Evolutionary conservation across 2,797 vertebrate genomes (phyloP).

Genomic region (Nyctalus aviator): DNA sequence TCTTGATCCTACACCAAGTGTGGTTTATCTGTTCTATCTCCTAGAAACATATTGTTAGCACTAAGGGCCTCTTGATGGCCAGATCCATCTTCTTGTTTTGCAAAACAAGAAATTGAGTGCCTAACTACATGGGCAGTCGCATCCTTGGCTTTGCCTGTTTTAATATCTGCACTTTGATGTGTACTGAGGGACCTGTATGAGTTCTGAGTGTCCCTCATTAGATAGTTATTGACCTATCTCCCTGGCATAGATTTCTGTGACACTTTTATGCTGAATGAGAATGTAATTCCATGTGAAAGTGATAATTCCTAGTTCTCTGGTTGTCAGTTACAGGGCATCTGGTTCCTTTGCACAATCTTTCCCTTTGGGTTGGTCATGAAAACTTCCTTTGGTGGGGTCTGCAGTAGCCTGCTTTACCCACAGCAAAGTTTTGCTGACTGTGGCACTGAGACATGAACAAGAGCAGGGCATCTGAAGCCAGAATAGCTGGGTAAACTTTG

Average conservation of each 20-base stretch:
- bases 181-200: fast-evolving
- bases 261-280: not conserved
- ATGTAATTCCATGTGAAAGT: not conserved
- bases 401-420: not conserved
- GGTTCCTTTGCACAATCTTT: not conserved
- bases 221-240: not conserved
- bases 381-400: not conserved
- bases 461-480: not conserved
- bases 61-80: not conserved
- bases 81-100: not conserved
- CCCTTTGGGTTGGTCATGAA: not conserved
- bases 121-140: too few relatives aligned
- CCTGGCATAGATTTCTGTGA: not conserved
- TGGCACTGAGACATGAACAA: not conserved
- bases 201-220: not conserved
- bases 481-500: not conserved
- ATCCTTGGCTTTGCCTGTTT: not conserved
- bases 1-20: not conserved
- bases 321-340: not conserved
- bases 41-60: fast-evolving
- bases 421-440: not conserved
- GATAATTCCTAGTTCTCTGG: not conserved
- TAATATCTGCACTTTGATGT: not conserved
- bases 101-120: not conserved
- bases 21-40: too few relatives aligned